Conservation (phyloP, 2,888 invertebrate species). For the Drosophila demipolita region DNA sequence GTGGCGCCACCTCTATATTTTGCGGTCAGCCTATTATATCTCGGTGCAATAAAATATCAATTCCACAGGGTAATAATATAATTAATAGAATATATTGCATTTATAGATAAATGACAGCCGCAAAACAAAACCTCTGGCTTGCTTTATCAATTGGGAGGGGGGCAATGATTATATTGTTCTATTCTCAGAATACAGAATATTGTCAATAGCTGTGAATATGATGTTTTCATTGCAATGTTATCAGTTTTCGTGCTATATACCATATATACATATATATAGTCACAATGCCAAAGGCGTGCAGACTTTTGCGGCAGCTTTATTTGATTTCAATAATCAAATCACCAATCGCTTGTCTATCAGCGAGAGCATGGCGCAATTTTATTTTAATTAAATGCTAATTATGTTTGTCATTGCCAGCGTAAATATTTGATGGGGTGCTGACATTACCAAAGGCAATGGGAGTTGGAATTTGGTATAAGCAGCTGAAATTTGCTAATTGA, state of each 20-base stretch:
- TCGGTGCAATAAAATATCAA: constrained; percentile 48
- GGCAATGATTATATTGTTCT: not conserved
- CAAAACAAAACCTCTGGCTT: constrained; percentile 17
- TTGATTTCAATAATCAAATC: constrained; percentile 78
- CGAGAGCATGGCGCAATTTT: constrained; percentile 63
- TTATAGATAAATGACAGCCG: constrained; percentile 47
- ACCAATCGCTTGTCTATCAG: constrained; percentile 66
- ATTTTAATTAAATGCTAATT: constrained; percentile 80
- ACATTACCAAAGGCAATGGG: constrained; percentile 8
- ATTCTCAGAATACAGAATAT: constrained; percentile 9
- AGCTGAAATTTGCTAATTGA: constrained; percentile 48
- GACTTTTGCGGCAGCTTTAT: constrained; percentile 63
- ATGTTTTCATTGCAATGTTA: constrained; percentile 29
- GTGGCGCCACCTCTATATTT: constrained; percentile 45
- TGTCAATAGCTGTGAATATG: constrained; percentile 6
- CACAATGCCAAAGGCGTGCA: constrained; percentile 28
- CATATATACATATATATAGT: constrained; percentile 53
- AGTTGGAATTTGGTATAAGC: constrained; percentile 7
- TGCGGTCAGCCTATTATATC: constrained; percentile 33
- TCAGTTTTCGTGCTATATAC: constrained; percentile 31
- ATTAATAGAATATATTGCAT: constrained; percentile 59
- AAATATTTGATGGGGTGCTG: constrained; percentile 62
- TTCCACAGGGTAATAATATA: constrained; percentile 56
- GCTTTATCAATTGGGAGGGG: constrained; percentile 22
- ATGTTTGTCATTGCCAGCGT: constrained; percentile 64